phyloP scores from a whole-genome alignment of 1,140 invertebrate species.

The Odontomachus brunneus region DNA sequence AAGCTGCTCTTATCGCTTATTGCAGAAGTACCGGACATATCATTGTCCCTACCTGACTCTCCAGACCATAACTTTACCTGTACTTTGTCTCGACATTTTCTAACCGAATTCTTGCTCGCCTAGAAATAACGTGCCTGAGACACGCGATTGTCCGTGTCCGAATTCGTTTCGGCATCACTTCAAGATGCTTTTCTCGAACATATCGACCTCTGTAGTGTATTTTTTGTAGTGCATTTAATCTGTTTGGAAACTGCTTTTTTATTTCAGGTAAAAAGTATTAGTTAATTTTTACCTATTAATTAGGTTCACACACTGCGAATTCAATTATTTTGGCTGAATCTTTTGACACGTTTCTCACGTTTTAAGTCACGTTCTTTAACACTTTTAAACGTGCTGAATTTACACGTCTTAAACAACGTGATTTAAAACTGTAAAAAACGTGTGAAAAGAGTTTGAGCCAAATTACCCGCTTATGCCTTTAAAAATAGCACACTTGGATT shows the following conservation, averaged over 20 bases:
- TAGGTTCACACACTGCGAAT: no score
- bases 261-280: no score
- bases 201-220: not conserved
- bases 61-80: constrained; percentile 32
- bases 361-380: no score
- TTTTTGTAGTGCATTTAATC: not conserved
- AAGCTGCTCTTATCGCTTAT: constrained; percentile 39
- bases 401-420: no score
- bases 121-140: constrained; percentile 14
- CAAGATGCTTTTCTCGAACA: constrained; percentile 5
- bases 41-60: constrained; percentile 13
- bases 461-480: no score
- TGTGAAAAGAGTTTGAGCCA: no score
- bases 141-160: constrained; percentile 48
- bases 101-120: constrained; percentile 38
- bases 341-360: no score
- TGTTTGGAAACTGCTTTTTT: not conserved
- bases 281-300: no score
- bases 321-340: no score
- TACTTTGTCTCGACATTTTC: constrained; percentile 46
- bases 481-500: no score
- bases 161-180: constrained; percentile 27
- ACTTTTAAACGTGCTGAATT: no score
- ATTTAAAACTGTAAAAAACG: no score
- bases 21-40: constrained; percentile 39